These are phyloP conservation scores for Caenorhabditis inopinata DNA, from an alignment of 1,140 invertebrate genomes.

Conservation along the genomic window DNA sequence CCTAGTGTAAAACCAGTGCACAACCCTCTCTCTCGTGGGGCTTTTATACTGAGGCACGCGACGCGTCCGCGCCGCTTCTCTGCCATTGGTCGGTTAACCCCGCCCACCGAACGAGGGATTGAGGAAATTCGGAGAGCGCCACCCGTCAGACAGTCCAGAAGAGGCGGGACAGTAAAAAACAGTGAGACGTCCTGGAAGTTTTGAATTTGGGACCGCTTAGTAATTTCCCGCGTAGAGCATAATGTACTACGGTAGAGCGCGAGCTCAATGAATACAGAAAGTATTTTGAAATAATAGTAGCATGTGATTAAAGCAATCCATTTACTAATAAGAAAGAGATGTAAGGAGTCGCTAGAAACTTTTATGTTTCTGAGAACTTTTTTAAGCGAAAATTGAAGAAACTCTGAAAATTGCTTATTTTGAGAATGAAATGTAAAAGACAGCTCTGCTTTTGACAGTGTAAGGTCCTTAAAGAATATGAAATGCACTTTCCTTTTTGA, in stretches of 20 bases:
- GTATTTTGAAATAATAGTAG: neutral
- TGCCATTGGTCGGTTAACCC: constrained; percentile 5
- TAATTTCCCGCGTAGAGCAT: neutral
- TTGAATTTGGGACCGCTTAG: neutral
- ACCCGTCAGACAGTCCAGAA: neutral
- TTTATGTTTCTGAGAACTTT: too few relatives aligned
- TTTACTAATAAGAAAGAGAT: too few relatives aligned
- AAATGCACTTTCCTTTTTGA: too few relatives aligned
- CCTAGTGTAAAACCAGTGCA: neutral
- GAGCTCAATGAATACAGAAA: neutral
- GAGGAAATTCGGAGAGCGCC: neutral
- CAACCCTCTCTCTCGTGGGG: neutral
- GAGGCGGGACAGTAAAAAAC: neutral
- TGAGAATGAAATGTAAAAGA: too few relatives aligned
- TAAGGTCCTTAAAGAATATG: too few relatives aligned
- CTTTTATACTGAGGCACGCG: constrained; percentile 13
- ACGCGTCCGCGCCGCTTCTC: neutral
- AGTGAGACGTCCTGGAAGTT: neutral
- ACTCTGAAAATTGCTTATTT: too few relatives aligned
- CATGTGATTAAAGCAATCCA: too few relatives aligned
- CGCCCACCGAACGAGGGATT: constrained; percentile 10
- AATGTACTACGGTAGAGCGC: neutral
- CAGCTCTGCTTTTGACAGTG: too few relatives aligned
- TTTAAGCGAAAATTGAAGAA: too few relatives aligned
- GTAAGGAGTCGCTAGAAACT: too few relatives aligned